Evolutionary conservation across 1,140 invertebrate species (phyloP).

Genomic region (Nebria ingens): DNA sequence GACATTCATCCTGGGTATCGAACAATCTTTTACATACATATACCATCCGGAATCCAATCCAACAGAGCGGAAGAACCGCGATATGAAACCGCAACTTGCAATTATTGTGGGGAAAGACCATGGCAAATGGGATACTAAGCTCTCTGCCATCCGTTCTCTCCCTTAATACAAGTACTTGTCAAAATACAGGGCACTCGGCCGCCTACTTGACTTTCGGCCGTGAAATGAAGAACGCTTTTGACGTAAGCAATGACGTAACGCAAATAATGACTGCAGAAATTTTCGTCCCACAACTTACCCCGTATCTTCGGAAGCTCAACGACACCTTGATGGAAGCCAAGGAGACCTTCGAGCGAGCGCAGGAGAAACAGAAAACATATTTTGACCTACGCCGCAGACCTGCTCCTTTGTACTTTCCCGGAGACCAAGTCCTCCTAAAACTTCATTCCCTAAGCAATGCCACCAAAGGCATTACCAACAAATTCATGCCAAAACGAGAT

Average conservation of each 20-base stretch:
- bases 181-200: slow-evolving; percentile 30
- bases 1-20: background rate
- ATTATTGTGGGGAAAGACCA: background rate
- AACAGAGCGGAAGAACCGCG: background rate
- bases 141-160: too few species aligned
- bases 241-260: too few species aligned
- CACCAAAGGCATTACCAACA: background rate
- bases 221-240: slow-evolving; percentile 20
- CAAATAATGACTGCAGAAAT: too few species aligned
- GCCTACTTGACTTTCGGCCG: slow-evolving; percentile 31
- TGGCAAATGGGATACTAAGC: background rate
- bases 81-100: background rate
- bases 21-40: background rate
- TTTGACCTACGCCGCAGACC: background rate
- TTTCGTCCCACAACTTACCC: background rate
- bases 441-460: background rate
- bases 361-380: background rate
- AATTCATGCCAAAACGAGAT: slow-evolving; percentile 27
- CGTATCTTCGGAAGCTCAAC: background rate
- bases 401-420: background rate
- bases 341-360: background rate
- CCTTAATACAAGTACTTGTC: background rate
- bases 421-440: background rate
- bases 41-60: background rate
- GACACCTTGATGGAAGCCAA: background rate